Percentiles rank a stretch among this genome's conserved stretches.
Conservation (phyloP, 2,113 vertebrate genomes). For the Corythoichthys intestinalis region DNA sequence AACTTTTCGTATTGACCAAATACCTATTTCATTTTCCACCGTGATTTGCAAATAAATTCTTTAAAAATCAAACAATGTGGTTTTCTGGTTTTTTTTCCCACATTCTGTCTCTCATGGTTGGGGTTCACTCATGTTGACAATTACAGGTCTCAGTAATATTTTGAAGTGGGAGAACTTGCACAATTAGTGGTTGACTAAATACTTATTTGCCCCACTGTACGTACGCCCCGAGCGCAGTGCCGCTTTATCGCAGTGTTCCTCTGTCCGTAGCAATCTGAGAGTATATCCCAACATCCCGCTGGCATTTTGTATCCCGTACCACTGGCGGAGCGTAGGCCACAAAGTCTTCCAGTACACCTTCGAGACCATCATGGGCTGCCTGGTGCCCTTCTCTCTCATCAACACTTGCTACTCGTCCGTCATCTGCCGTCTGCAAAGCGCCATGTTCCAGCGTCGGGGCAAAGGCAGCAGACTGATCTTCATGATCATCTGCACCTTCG, state of each 20-base stretch:
- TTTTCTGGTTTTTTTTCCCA: too few species aligned
- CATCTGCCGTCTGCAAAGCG: conserved; percentile 69
- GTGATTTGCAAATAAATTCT: too few species aligned
- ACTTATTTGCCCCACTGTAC: too few species aligned
- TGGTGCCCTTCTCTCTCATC: conserved; percentile 79
- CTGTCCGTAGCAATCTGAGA: conserved; percentile 28
- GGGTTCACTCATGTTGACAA: too few species aligned
- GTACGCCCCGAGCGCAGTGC: background rate
- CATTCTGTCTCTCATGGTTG: too few species aligned
- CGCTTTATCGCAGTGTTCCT: background rate
- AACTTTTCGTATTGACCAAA: too few species aligned
- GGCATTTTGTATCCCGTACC: conserved; percentile 32
- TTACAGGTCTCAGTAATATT: too few species aligned
- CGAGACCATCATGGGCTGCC: conserved; percentile 79
- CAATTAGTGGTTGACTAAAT: too few species aligned
- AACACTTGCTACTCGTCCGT: conserved; percentile 75
- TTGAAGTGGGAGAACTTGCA: too few species aligned
- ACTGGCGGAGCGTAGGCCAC: conserved; percentile 58
- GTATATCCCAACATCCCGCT: background rate
- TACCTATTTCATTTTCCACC: too few species aligned
- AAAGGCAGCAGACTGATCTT: conserved; percentile 77
- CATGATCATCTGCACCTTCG: conserved; percentile 76
- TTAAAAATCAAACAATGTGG: too few species aligned
- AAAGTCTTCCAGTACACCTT: conserved; percentile 76
- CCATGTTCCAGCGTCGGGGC: conserved; percentile 66